A percentile compares a stretch with the other conserved stretches of the same genome.
These are phyloP conservation scores for Virgularia gustaviana DNA, from an alignment of 92 coral and sea anemone species.

Conservation along the genomic window DNA sequence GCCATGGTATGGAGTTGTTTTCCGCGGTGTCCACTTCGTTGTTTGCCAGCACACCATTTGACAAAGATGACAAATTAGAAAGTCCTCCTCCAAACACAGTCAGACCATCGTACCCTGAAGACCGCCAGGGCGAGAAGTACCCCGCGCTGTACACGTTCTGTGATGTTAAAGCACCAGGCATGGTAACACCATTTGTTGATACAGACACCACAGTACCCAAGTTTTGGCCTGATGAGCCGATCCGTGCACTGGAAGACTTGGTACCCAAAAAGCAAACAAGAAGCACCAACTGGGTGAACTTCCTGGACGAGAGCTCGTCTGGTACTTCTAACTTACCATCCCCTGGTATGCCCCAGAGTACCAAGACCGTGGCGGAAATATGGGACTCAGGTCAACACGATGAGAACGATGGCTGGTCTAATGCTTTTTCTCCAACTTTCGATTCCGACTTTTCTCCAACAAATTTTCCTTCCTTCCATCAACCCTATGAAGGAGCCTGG, in stretches of 20 bases:
- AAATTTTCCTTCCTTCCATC: conserved; percentile 8
- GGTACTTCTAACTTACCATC: conserved; percentile 49
- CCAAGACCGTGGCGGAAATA: conserved; percentile 90
- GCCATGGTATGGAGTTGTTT: conserved; percentile 6
- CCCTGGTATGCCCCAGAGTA: conserved; percentile 51
- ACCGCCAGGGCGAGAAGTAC: not conserved
- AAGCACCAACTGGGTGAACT: conserved; percentile 94
- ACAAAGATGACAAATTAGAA: conserved; percentile 23
- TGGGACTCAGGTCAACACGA: conserved; percentile 81
- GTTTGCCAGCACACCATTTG: conserved; percentile 60
- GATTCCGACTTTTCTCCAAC: conserved; percentile 10
- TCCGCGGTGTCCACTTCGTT: conserved; percentile 42
- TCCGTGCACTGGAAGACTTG: conserved; percentile 49
- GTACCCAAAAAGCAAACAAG: conserved; percentile 56
- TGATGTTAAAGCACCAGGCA: conserved; percentile 33
- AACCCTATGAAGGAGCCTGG: conserved; percentile 17
- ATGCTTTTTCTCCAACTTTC: conserved; percentile 26
- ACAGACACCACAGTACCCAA: conserved; percentile 20
- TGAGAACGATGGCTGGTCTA: conserved; percentile 88
- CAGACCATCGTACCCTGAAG: not conserved
- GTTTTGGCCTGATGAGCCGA: conserved; percentile 40
- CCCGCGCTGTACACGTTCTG: conserved; percentile 29
- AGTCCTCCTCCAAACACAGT: not conserved
- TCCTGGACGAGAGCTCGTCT: conserved; percentile 69
- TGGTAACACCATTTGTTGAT: conserved; percentile 32